Base-by-base conservation (phyloP, 2,797 vertebrate genomes). In the Margarornis squamiger region DNA sequence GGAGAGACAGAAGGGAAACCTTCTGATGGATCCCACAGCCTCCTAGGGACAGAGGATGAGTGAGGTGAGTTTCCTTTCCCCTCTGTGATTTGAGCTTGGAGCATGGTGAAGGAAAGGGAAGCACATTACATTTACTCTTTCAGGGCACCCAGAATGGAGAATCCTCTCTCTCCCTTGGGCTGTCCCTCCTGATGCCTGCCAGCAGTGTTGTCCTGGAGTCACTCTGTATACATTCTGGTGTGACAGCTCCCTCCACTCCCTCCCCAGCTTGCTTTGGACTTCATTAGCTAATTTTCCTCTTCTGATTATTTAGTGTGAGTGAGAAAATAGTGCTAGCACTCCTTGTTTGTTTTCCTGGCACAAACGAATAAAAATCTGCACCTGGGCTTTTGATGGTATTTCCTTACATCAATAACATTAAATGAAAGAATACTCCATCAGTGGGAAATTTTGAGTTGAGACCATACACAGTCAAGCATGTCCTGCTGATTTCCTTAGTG, bases 51-150 rank as follows among this genome's bases (percentile, higher is more conserved):
- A 55, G 55, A 77, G 61, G 46, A 54, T 32, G 29, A 86, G 14
- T 30, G 88, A 86, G 83, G 95, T 97, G 92, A 83, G 86, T 89
- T 89, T 88, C 70, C 55, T 49, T 92, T 70, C 49, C 52, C 61
- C 61, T 74, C n/a, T 12, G 8, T 63, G 38, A 46, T 66, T 59
- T 52, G 45, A 85, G 19, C 76, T 87, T 0, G 1, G 71, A 86
- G 59, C 32, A 27, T 9, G 27, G 24, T 5, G 12, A 75, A 55
- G 39, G 68, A 72, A 41, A 67, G n/a, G 39, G 61, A 89, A 95
- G 38, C 23, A 74, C 21, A 4, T 57, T 48, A 3, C 39, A 17
- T 79, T 79, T 82, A 19, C 49, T 54, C 82, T 73, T 86, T 82
- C 71, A 94, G 78, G 68, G 67, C 46, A 45, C 8, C 24, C 26